Conservation (phyloP, 2,888 invertebrate genomes). For the Amorpha juglandis region DNA sequence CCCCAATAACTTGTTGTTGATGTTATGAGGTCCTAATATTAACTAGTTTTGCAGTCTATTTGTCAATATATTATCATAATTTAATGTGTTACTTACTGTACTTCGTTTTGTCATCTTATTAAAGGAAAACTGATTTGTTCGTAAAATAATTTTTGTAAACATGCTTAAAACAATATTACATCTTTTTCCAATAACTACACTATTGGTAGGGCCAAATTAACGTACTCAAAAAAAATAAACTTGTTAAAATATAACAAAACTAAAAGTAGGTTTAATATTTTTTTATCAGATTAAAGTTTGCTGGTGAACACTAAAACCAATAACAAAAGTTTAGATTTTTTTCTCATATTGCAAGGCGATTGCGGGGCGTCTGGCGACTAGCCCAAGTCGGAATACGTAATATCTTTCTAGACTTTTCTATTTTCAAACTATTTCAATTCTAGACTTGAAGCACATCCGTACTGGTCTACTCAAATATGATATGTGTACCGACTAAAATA, state of each 20-base stretch:
- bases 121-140: neutral
- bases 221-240: no score
- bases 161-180: no score
- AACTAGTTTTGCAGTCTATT: neutral
- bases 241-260: no score
- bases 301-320: neutral
- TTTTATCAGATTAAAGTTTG: neutral
- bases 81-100: no score
- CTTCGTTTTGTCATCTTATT: neutral
- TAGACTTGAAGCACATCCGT: neutral
- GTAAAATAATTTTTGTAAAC: neutral
- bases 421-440: neutral
- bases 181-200: no score
- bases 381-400: constrained; percentile 1
- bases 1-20: neutral
- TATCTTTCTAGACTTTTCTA: constrained; percentile 4
- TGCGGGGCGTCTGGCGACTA: neutral
- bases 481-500: neutral
- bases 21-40: neutral
- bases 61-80: no score
- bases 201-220: no score
- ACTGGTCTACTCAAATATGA: neutral
- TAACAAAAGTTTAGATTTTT: constrained; percentile 4
- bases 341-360: constrained; percentile 14
- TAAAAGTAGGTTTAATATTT: neutral